Evolutionary conservation across 2,888 invertebrate species (phyloP).

Genomic region (Acleris cristana): DNA sequence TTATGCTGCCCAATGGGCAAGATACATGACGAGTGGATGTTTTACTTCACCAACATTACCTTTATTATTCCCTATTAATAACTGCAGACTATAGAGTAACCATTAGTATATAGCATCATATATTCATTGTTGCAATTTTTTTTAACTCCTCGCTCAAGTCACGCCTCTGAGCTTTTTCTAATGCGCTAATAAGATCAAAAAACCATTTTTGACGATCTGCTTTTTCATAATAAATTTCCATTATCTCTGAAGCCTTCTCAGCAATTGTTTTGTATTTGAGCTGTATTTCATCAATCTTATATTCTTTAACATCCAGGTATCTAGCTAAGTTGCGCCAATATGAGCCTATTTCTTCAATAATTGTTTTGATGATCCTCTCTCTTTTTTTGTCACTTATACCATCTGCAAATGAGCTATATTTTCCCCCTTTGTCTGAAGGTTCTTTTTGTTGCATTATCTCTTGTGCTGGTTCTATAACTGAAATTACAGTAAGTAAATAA

Average conservation of each 20-base stretch:
- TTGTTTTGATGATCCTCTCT: constrained; percentile 60
- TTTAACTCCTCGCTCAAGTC: constrained; percentile 64
- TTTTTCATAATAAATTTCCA: constrained; percentile 56
- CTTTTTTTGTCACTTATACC: constrained; percentile 55
- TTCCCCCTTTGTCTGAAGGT: constrained; percentile 41
- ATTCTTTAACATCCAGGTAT: constrained; percentile 65
- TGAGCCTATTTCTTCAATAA: constrained; percentile 66
- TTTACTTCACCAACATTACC: too few relatives aligned
- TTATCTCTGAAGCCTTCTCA: constrained; percentile 58
- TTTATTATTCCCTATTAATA: too few relatives aligned
- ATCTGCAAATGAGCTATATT: constrained; percentile 17
- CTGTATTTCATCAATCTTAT: constrained; percentile 67
- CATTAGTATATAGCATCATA: constrained; percentile 38
- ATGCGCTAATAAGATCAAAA: constrained; percentile 65
- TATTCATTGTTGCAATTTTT: constrained; percentile 70
- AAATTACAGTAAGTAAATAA: constrained; percentile 1
- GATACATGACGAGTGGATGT: too few relatives aligned
- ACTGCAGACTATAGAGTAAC: too few relatives aligned
- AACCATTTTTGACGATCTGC: constrained; percentile 71
- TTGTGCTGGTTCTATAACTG: constrained; percentile 2
- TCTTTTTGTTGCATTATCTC: constrained; percentile 33
- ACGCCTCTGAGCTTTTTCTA: constrained; percentile 65
- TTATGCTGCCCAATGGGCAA: too few relatives aligned
- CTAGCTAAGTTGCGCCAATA: constrained; percentile 71
- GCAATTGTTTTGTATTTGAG: constrained; percentile 47